Base-by-base conservation (phyloP, 1,140 invertebrate species). In the Drosophila nasuta region DNA sequence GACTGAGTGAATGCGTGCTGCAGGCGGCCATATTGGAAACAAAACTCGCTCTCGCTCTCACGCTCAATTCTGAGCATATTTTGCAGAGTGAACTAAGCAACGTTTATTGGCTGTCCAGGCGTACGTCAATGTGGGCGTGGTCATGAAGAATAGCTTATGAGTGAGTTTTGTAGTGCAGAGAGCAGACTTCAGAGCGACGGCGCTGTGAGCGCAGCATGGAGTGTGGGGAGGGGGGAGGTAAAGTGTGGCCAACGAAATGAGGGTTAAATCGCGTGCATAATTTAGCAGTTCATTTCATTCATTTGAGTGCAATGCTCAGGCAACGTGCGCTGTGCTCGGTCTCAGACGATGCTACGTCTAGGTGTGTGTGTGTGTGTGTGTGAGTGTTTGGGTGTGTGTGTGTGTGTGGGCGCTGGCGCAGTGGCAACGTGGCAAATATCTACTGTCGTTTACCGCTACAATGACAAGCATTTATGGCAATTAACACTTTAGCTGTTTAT, bases 401-500 rank as follows among this genome's bases (percentile, higher is more conserved):
- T 60, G 43, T 67, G 49, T 66, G 54, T 71, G 58, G 67, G 73
- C 68, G 63, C 63, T 59, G 74, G 83, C 82, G 79, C 82, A 82
- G 62, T 77, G 68, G 82, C 75, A 81, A 81, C 81, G 80, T 81
- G 73, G 86, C 82, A 89, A 87, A 83, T 91, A 90, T 89, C 88
- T 81, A 85, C 75, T 86, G 78, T 76, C 91, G 88, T 92, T 92
- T 92, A 92, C 88, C 88, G 90, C 86, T 90, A 92, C 91, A 92
- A 92, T 92, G 91, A 92, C 91, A 92, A 88, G 85, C 90, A 92
- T 92, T 92, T 92, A 92, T 92, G 90, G 90, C 91, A 92, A 92
- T 92, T 92, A 92, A 92, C 91, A 92, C 91, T 92, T 92, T 91
- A 91, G 87, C 91, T 92, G 83, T 92, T 92, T 92, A 91, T 92